Evolutionary conservation across 2,888 invertebrate genomes (phyloP), one percentile per base, ranked within the genome.

Genomic region (Meandrusa payeni): DNA sequence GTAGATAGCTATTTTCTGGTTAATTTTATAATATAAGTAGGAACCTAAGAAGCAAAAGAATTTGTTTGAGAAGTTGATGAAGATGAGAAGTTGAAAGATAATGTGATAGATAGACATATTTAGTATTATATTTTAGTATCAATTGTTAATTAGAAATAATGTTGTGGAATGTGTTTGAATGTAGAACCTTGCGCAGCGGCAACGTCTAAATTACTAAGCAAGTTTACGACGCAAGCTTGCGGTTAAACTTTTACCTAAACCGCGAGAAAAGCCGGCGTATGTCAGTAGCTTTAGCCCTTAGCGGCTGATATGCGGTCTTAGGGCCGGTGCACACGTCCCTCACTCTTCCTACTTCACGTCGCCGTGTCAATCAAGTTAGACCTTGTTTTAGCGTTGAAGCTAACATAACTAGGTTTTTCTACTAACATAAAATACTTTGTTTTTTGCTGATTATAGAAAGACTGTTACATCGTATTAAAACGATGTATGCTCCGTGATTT

Each of bases 261-360:
- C 66, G 55, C 67, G 59, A 54, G 61, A 60, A 68, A 70, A 68
- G 62, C 54, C 58, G 64, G 59, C 61, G 60, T 69, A 63, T 70
- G 76, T 71, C 77, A 64, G 55, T 63, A 60, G 62, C 73, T 73
- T 76, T 71, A 75, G 52, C 51, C 61, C 65, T 66, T 66, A 61
- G 64, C 57, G 55, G 52, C 47, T 76, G 77, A 80, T 69, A 68
- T 77, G 79, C 64, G 76, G 80, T 80, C 70, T 57, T 22, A 5
- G 7, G 37, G 48, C 55, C 54, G 51, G 20, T 29, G 15, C 33
- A 24, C 33, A 29, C 11, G 40, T 28, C 26, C 20, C 20, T 43
- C 43, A 52, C 44, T 49, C 50, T 45, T 43, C 38, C 34, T 33
- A 55, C 52, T 50, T 36, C 44, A 51, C 32, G 12, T 48, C 50